Percentiles rank a stretch among this genome's conserved stretches.
Conservation (phyloP, 2,797 vertebrate genomes). For the Epinephelus malabaricus region DNA sequence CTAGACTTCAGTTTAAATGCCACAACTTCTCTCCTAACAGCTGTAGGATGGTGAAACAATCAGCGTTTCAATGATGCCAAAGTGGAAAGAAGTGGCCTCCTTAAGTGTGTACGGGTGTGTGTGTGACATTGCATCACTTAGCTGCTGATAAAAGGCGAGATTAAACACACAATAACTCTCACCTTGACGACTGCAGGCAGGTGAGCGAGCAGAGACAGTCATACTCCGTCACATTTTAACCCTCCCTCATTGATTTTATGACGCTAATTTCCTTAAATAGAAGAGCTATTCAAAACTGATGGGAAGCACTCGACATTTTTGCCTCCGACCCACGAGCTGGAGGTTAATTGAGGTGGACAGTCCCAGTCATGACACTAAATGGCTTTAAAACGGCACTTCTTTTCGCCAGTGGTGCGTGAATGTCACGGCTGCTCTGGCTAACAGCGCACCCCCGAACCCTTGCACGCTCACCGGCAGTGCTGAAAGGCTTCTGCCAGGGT, state of each 20-base stretch:
- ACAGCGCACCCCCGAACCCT: neutral
- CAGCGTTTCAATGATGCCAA: slow-evolving; percentile 27
- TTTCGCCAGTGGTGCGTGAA: slow-evolving; percentile 71
- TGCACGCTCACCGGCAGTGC: neutral
- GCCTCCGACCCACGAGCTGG: slow-evolving; percentile 33
- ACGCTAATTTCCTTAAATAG: slow-evolving; percentile 47
- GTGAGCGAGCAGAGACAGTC: slow-evolving; percentile 9
- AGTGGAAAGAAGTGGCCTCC: slow-evolving; percentile 22
- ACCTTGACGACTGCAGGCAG: slow-evolving; percentile 23
- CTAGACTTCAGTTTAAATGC: slow-evolving; percentile 57
- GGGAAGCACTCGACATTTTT: slow-evolving; percentile 36
- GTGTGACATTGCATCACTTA: slow-evolving; percentile 5
- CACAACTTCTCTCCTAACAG: slow-evolving; percentile 60
- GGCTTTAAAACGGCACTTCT: slow-evolving; percentile 70
- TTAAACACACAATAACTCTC: slow-evolving; percentile 34
- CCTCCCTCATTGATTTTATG: slow-evolving; percentile 43
- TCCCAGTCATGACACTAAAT: slow-evolving; percentile 68
- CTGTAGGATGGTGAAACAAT: slow-evolving; percentile 51
- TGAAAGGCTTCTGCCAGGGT: slow-evolving; percentile 43
- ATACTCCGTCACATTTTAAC: neutral
- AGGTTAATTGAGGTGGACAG: slow-evolving; percentile 74
- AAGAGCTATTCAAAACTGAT: slow-evolving; percentile 24
- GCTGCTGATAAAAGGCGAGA: slow-evolving; percentile 17
- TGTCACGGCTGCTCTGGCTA: slow-evolving; percentile 58
- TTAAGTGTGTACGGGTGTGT: neutral